phyloP scores from a whole-genome alignment of 2,888 invertebrate genomes.

The Acanthosoma haemorrhoidale region DNA sequence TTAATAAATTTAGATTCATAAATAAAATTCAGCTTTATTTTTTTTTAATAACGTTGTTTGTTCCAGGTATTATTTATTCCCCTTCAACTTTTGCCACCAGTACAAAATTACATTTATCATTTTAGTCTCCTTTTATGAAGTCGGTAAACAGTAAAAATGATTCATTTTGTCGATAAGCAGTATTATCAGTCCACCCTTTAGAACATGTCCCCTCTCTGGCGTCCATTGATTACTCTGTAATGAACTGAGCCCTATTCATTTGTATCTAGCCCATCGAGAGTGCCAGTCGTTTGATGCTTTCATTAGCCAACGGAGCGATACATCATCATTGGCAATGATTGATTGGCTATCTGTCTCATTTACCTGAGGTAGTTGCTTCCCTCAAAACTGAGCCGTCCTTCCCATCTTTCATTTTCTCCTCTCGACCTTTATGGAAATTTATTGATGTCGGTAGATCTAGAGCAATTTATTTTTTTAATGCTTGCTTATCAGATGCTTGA shows the following conservation, averaged over 20 bases:
- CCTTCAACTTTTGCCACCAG: no score
- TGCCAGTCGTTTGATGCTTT: not conserved
- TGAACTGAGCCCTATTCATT: not conserved
- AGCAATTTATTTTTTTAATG: not conserved
- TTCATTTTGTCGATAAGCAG: not conserved
- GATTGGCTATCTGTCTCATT: conserved; percentile 2
- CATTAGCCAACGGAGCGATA: not conserved
- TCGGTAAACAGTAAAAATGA: no score
- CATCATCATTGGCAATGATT: conserved; percentile 1
- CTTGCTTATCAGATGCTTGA: not conserved
- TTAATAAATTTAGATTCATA: no score
- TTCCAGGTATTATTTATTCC: no score
- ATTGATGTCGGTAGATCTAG: not conserved
- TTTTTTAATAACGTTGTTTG: no score
- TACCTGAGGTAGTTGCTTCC: not conserved
- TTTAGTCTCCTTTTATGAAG: no score
- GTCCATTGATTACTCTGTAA: not conserved
- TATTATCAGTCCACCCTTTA: not conserved
- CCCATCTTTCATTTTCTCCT: conserved; percentile 8
- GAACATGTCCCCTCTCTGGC: not conserved
- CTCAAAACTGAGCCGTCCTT: not conserved
- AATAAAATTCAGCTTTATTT: no score
- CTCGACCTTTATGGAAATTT: conserved; percentile 14
- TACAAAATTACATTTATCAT: no score
- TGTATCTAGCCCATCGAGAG: not conserved